Conservation (phyloP, 2,888 invertebrate genomes). For the Anticlea derivata region DNA sequence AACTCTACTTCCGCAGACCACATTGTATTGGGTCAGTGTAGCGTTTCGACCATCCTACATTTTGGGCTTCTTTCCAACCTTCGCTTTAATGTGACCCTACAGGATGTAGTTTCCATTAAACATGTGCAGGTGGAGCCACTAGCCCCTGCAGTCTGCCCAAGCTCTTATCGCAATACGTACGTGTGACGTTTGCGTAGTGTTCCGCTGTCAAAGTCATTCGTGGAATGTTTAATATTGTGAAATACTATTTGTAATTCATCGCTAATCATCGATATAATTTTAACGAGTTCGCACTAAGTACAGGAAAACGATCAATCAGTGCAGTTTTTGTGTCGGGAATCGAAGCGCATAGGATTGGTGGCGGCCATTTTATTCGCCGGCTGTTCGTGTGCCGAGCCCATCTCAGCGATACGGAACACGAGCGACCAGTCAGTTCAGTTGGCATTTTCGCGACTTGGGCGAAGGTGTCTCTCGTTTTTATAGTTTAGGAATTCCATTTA, state of each 20-base stretch:
- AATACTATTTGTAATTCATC: constrained; percentile 52
- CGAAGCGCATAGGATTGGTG: constrained; percentile 64
- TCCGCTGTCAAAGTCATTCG: constrained; percentile 68
- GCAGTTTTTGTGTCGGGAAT: constrained; percentile 57
- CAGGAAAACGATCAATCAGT: constrained; percentile 52
- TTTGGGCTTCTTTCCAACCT: constrained; percentile 64
- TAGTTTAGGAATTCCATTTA: constrained; percentile 65
- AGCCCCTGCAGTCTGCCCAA: constrained; percentile 54
- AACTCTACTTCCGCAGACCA: constrained; percentile 62
- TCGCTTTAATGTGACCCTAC: constrained; percentile 57
- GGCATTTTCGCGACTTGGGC: constrained; percentile 82
- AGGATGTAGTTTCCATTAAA: constrained; percentile 59
- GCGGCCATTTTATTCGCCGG: constrained; percentile 84
- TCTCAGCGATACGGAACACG: constrained; percentile 77
- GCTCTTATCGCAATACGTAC: constrained; percentile 49
- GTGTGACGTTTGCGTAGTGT: constrained; percentile 71
- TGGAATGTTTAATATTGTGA: constrained; percentile 59
- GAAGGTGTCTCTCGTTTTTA: constrained; percentile 80
- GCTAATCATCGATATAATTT: constrained; percentile 44
- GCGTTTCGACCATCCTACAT: constrained; percentile 70
- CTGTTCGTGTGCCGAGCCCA: constrained; percentile 80
- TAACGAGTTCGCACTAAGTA: constrained; percentile 42
- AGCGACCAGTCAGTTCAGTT: constrained; percentile 81
- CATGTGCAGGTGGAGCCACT: constrained; percentile 76
- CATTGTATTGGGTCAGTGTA: constrained; percentile 67